Evolutionary conservation across 1,140 invertebrate genomes (phyloP), one percentile per base, ranked within the genome.

Genomic region (Hermatobates lingyangjiaoensis): DNA sequence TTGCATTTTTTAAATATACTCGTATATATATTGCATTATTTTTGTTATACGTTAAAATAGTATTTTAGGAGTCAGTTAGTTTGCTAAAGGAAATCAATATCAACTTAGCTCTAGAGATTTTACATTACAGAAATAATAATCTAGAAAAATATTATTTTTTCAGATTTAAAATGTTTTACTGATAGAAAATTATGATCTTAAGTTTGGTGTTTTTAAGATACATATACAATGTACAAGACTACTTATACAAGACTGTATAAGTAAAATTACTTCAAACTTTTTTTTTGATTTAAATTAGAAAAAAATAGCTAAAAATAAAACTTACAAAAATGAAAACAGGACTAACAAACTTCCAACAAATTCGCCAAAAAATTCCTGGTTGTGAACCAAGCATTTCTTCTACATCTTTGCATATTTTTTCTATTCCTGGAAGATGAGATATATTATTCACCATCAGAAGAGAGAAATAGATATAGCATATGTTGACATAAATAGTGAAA

Each of bases 291-390:
- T 42, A 42, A 42, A 42, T 12, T 18, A 12, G 5, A 42, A 18
- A 4, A 10, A 42, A 10, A 4, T 5, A 20, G 18, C 5, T 18
- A 10, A 10, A 42, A 28, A 25, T 4, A 27, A 47, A 46, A 27
- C 34, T 48, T 66, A 80, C 77, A 53, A 76, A 62, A 25, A 80
- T 68, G 54, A 80, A 75, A 10, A 71, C 46, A n/a, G 78, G 78
- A 56, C 75, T 75, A 39, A 80, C 70, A 54, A 71, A 75, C 26
- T 70, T 72, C 78, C 78, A 80, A 58, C 75, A 78, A 2, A 75
- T 64, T 54, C 71, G 66, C 76, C 76, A 80, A 62, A 73, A 80
- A 5, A 68, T 53, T 3, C 75, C 74, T 2, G 77, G 77, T 48
- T 65, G 60, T 47, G 62, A 65, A 2, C 77, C 77, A 0, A 79